Base-by-base conservation (phyloP, 2,888 invertebrate genomes). In the Amphimallon solstitiale region DNA sequence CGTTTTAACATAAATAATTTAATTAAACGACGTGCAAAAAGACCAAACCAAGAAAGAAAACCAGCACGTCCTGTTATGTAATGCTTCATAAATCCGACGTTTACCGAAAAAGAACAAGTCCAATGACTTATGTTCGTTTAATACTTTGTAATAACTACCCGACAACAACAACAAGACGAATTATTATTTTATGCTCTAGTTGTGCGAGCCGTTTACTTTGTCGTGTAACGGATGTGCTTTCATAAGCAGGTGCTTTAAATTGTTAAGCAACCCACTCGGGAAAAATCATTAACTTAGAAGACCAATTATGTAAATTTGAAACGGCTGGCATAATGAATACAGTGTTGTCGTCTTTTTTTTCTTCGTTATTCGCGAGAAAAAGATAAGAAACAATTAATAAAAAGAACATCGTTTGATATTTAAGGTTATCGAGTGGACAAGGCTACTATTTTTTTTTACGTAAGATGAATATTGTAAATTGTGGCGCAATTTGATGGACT, bases 131-230 rank as follows among this genome's bases (percentile, higher is more conserved):
- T 15, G 43, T 43, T 23, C 9, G 29, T 56, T 56, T 56, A n/a
- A n/a, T n/a, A 40, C 56, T 29, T 9, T 7, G 43, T 54, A 54
- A 56, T 40, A 38, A n/a, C n/a, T n/a, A n/a, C n/a, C n/a, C n/a
- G n/a, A n/a, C n/a, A n/a, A 54, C 21, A 43, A 43, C 40, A 56
- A 56, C 40, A 29, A 56, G 56, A 29, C 56, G n/a, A 43, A 56
- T 56, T 56, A 56, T 43, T 56, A 56, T 56, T 56, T 56, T 56
- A 56, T 43, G 56, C 56, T 56, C 56, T 56, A 56, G 40, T 56
- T 56, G 43, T 14, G 40, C 21, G 43, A 43, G 23, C n/a, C 56
- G 43, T 43, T 56, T 40, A 56, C 37, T 43, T 40, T 56, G 56
- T 40, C 56, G 56, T 9, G 23, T 56, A 56, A 56, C 56, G 56